Conservation (phyloP, 2,113 vertebrate genomes). For the Nanger granti region DNA sequence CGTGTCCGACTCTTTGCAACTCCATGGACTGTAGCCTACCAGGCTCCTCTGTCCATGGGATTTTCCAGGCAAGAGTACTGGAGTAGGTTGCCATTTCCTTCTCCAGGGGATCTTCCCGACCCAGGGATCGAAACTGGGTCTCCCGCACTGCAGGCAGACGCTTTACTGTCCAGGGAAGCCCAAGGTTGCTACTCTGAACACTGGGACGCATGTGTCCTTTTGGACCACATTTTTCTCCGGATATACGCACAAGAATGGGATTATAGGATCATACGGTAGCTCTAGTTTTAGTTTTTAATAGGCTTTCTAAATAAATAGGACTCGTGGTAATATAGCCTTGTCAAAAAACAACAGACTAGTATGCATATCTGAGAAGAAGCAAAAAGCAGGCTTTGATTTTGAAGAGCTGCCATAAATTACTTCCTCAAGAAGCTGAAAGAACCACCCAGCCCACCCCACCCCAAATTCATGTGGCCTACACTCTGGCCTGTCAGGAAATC, state of each 20-base stretch:
- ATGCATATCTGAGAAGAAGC: neutral
- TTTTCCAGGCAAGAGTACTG: neutral
- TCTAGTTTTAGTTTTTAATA: neutral
- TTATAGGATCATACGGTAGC: neutral
- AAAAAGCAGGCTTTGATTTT: neutral
- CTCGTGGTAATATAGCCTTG: neutral
- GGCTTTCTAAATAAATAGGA: neutral
- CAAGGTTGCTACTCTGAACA: neutral
- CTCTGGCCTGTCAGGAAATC: neutral
- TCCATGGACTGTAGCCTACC: neutral
- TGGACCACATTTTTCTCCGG: neutral
- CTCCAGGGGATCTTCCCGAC: neutral
- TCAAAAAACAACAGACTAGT: neutral
- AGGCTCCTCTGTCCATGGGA: neutral
- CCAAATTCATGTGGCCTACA: accelerated
- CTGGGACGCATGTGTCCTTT: neutral
- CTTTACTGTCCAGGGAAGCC: neutral
- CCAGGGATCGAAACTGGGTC: neutral
- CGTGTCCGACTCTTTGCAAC: neutral
- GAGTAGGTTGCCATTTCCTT: neutral
- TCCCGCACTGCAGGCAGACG: accelerated
- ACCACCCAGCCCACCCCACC: neutral
- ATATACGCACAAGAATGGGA: neutral
- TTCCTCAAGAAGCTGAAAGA: neutral
- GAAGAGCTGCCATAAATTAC: neutral